Evolutionary conservation across 2,888 invertebrate species (phyloP).

Genomic region (Trimorus sp.): DNA sequence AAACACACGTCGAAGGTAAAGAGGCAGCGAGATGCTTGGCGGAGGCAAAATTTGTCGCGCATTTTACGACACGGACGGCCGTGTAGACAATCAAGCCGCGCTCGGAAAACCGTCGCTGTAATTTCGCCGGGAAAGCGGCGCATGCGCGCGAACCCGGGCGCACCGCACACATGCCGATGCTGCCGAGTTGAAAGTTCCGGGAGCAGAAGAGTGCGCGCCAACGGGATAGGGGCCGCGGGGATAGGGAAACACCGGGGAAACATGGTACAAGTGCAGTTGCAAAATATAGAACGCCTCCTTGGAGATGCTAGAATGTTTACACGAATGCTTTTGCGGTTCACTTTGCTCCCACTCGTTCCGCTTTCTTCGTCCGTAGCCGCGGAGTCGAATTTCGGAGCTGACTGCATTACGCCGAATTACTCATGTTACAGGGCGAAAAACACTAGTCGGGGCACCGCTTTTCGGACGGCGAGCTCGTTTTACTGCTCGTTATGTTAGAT

Average conservation of each 20-base stretch:
- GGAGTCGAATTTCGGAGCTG: conserved; percentile 55
- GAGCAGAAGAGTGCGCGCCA: conserved; percentile 30
- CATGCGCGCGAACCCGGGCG: conserved; percentile 48
- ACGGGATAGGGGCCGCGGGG: conserved; percentile 38
- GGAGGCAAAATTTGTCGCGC: conserved; percentile 58
- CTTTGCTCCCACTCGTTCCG: conserved; percentile 43
- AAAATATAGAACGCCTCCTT: conserved; percentile 60
- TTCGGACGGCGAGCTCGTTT: background rate
- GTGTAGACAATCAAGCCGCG: conserved; percentile 69
- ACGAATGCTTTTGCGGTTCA: conserved; percentile 68
- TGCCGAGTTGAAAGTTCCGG: conserved; percentile 40
- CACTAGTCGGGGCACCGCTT: conserved; percentile 10
- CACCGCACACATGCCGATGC: conserved; percentile 53
- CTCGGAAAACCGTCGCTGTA: conserved; percentile 59
- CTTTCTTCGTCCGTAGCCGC: conserved; percentile 43
- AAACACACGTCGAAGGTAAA: conserved; percentile 54
- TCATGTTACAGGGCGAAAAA: conserved; percentile 45
- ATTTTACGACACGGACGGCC: conserved; percentile 65
- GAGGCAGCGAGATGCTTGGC: conserved; percentile 56
- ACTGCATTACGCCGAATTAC: conserved; percentile 57
- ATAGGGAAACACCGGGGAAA: conserved; percentile 51
- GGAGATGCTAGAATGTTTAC: conserved; percentile 69
- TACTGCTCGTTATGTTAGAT: too few relatives aligned
- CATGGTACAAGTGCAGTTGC: conserved; percentile 55
- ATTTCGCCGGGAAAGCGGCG: conserved; percentile 48